Evolutionary conservation across 37 sponge, comb jelly and placozoan species (phyloP).

Genomic region (Aplysina aerophoba): DNA sequence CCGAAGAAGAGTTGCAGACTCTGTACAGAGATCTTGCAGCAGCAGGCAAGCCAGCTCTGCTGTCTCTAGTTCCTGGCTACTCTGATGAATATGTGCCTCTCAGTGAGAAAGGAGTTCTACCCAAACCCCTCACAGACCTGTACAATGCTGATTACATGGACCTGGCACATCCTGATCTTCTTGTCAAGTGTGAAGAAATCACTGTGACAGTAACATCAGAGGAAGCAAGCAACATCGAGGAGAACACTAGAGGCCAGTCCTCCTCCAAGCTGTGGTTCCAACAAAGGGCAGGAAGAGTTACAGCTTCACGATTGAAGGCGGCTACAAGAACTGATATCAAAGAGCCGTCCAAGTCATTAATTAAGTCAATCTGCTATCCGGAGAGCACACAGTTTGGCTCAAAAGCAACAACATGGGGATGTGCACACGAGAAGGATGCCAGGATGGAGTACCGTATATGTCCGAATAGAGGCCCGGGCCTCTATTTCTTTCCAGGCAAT

Average conservation of each 20-base stretch:
- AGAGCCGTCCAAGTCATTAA: constrained; percentile 52
- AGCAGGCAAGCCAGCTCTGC: constrained; percentile 44
- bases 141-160: constrained; percentile 9
- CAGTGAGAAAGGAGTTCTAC: constrained; percentile 23
- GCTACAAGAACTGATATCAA: constrained; percentile 35
- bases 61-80: constrained; percentile 50
- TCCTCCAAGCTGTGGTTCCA: constrained; percentile 52
- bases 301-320: constrained; percentile 56
- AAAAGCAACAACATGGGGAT: constrained; percentile 57
- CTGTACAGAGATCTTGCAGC: constrained; percentile 24
- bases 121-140: constrained; percentile 47
- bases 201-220: constrained; percentile 34
- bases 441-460: constrained; percentile 21
- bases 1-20: constrained; percentile 34
- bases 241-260: constrained; percentile 42
- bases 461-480: no score
- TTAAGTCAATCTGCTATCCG: constrained; percentile 57
- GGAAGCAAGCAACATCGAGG: constrained; percentile 26
- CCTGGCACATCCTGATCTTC: constrained; percentile 44
- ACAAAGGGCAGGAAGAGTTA: constrained; percentile 64
- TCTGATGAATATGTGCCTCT: constrained; percentile 39
- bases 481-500: no score
- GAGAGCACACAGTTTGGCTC: constrained; percentile 32
- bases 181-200: constrained; percentile 25
- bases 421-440: constrained; percentile 54